phyloP scores from a whole-genome alignment of 1,140 invertebrate genomes.

The Drosophila trapezifrons region DNA sequence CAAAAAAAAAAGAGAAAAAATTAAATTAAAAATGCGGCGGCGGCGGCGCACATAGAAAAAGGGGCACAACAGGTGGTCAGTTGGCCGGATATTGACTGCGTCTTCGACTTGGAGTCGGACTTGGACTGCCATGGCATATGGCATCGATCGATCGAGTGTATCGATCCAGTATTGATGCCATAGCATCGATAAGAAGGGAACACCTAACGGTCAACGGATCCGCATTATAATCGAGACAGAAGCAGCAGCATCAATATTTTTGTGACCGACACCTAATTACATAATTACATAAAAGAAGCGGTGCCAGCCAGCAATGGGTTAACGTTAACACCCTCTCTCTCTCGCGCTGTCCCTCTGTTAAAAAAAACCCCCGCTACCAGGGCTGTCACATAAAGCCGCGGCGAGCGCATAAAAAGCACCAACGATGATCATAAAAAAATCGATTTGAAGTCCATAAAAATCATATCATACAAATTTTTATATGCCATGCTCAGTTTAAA shows the following conservation, averaged over 20 bases:
- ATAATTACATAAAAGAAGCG: constrained; percentile 54
- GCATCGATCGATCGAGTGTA: constrained; percentile 15
- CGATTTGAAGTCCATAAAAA: constrained; percentile 81
- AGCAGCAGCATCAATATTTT: constrained; percentile 37
- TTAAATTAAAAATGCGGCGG: constrained; percentile 70
- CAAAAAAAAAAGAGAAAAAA: constrained; percentile 52
- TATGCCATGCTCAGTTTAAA: constrained; percentile 58
- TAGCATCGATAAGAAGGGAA: constrained; percentile 46
- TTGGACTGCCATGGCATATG: constrained; percentile 41
- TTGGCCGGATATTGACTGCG: constrained; percentile 54
- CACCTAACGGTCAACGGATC: constrained; percentile 37
- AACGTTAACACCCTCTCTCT: constrained; percentile 13
- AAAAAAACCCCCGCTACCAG: neutral
- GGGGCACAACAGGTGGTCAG: constrained; percentile 64
- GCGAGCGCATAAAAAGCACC: constrained; percentile 67
- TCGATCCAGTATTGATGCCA: constrained; percentile 31
- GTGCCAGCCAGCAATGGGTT: constrained; percentile 23
- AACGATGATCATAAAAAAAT: constrained; percentile 78
- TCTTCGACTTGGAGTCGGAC: constrained; percentile 21
- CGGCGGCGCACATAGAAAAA: constrained; percentile 69
- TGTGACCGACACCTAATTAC: constrained; percentile 70
- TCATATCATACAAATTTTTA: constrained; percentile 82
- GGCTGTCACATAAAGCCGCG: constrained; percentile 73
- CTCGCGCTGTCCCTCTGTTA: neutral
- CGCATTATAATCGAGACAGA: neutral